Evolutionary conservation across 2,888 invertebrate species (phyloP).

Genomic region (Nomada lathburiana): DNA sequence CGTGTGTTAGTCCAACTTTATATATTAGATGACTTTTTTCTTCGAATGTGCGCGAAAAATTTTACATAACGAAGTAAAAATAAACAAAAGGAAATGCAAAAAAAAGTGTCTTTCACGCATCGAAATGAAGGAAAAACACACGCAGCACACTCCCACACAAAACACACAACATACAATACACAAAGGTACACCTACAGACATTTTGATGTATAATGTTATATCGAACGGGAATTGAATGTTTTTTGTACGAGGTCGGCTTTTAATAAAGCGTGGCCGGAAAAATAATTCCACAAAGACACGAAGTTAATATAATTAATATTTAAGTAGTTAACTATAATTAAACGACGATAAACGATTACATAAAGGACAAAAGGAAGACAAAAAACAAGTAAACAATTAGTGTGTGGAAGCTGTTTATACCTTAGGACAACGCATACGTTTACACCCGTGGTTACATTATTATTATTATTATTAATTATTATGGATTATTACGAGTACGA

Average conservation of each 20-base stretch:
- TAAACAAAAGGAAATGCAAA: slow-evolving; percentile 50
- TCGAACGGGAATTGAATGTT: slow-evolving; percentile 78
- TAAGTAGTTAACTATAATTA: slow-evolving; percentile 79
- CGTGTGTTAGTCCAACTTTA: slow-evolving; percentile 63
- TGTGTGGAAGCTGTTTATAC: slow-evolving; percentile 80
- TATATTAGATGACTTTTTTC: slow-evolving; percentile 57
- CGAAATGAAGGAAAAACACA: slow-evolving; percentile 60
- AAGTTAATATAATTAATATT: slow-evolving; percentile 74
- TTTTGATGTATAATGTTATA: slow-evolving; percentile 77
- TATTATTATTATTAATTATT: slow-evolving; percentile 71
- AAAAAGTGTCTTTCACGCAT: slow-evolving; percentile 80
- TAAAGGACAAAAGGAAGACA: slow-evolving; percentile 60
- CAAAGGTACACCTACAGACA: slow-evolving; percentile 60
- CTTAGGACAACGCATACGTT: slow-evolving; percentile 80
- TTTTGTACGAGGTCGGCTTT: slow-evolving; percentile 73
- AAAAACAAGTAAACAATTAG: slow-evolving; percentile 62
- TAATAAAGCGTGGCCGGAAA: slow-evolving; percentile 54
- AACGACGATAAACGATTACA: slow-evolving; percentile 74
- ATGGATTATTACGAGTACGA: slow-evolving; percentile 75
- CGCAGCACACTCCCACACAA: not conserved
- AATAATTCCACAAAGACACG: slow-evolving; percentile 76
- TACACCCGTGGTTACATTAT: slow-evolving; percentile 78
- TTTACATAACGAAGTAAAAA: slow-evolving; percentile 64
- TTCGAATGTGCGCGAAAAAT: slow-evolving; percentile 67
- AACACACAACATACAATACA: slow-evolving; percentile 41